Evolutionary conservation across 2,888 invertebrate species (phyloP).

Genomic region (Lutraria lutraria): DNA sequence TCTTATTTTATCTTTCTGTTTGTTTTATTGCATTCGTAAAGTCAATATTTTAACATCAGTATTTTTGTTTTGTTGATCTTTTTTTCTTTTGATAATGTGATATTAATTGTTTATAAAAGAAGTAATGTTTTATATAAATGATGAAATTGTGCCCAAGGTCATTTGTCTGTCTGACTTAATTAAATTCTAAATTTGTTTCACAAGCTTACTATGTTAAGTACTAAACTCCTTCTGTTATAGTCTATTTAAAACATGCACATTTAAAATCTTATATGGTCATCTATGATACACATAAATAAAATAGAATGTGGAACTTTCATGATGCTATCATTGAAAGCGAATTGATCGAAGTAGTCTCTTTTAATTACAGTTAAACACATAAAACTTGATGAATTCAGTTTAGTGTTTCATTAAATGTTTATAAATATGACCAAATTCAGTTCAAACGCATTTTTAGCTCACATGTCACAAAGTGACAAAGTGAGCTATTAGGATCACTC

Average conservation of each 20-base stretch:
- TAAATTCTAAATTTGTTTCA: neutral
- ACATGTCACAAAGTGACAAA: too few relatives aligned
- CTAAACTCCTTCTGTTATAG: neutral
- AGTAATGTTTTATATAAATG: neutral
- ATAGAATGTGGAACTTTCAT: neutral
- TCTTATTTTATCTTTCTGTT: neutral
- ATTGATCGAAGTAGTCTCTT: neutral
- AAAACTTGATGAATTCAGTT: neutral
- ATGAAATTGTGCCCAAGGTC: conserved; percentile 3
- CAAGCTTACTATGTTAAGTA: neutral
- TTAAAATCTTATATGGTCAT: neutral
- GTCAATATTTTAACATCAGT: neutral
- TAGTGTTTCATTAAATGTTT: too few relatives aligned
- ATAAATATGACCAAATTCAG: too few relatives aligned
- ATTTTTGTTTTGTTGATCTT: neutral
- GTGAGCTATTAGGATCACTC: too few relatives aligned
- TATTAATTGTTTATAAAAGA: neutral
- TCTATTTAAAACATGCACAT: neutral
- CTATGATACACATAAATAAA: neutral
- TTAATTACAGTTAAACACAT: neutral
- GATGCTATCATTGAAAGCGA: neutral
- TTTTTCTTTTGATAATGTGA: neutral
- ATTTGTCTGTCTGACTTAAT: neutral
- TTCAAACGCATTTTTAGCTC: too few relatives aligned
- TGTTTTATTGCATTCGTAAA: neutral